Evolutionary conservation across 1,140 invertebrate genomes (phyloP), one percentile per base, ranked within the genome.

Genomic region (Papilio polyxenes): DNA sequence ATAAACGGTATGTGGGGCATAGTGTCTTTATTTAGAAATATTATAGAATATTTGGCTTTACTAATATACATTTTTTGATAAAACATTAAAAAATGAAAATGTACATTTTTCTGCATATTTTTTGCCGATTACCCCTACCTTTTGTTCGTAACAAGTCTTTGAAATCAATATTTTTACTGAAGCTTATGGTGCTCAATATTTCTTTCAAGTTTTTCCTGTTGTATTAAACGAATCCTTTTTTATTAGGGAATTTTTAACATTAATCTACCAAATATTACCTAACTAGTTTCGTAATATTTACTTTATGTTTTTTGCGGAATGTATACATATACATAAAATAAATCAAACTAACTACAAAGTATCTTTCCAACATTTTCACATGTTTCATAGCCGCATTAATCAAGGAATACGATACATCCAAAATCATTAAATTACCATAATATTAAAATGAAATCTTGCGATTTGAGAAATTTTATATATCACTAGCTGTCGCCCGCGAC

Each of bases 351-450:
- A 62, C 59, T 31, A 65, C 23, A 65, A 65, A 13, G 20, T 65
- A 65, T 65, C 3, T 65, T 37, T 65, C 10, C 62, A 13, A 65
- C 23, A 31, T 23, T 65, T 65, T 65, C 62, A 65, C 62, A 31
- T 65, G 31, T 65, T 59, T 65, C 31, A 65, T 65, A 31, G 20
- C 10, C 9, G 2, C 62, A 65, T 65, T 13, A 65, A 65, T 65
- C 62, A 65, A 65, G 62, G 62, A 23, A 62, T 20, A 20, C 20
- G 59, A 62, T 31, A 23, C 23, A 65, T 31, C 62, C 23, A 65
- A 31, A 65, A 65, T 13, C 62, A 65, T 31, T 65, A 65, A 65
- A 65, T 65, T 65, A 65, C 23, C 62, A 65, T 65, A 65, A 13
- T 65, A 65, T 65, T 31, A 31, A 65, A 23, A 65, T 65, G 10